Base-by-base conservation (phyloP, 30 jellyfish, hydroid and myxozoan species). In the Hydractinia echinata region DNA sequence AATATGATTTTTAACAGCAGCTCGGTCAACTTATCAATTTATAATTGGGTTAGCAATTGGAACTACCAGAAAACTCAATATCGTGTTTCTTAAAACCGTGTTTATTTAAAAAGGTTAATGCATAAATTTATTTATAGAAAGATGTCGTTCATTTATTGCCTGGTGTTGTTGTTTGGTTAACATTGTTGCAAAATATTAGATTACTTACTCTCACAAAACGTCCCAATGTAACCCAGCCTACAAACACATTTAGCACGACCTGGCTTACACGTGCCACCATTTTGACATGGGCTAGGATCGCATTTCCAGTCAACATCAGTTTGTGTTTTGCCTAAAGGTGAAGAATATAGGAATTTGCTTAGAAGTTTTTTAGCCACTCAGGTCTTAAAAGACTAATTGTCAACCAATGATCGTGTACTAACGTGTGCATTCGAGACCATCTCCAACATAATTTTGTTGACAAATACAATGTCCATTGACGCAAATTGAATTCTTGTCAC, bases 371-470 rank as follows among this genome's bases (percentile, higher is more conserved):
- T 30, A 30, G 44, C 44, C 44, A 30, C 1, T 30, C 44, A 2
- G 44, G 44, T 30, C 44, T 30, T 30, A 30, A 30, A 30, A 30
- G 44, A 30, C 44, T 2, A 30, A 30, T 30, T 30, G 1, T 30
- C 2, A 30, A 30, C 44, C 44, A 30, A 30, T 30, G 44, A 30
- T 30, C 44, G 81, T 48, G 10, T 51, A 39, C 96, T 67, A 81
- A 92, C 98, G 86, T 96, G 96, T 87, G 79, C 98, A 92, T 62
- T 92, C 98, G 53, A 92, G 84, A 3, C 98, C 98, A 84, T 92
- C 98, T 44, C 98, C 98, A 14, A 92, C 98, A 62, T 30, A 87
- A 54, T 61, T 83, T n/a, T 81, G 69, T 66, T 81, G 79, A 84
- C 98, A 92, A 11, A 92, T 92, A 62, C 98, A 92, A 81, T 92